Evolutionary conservation across 2,797 vertebrate genomes (phyloP), one percentile per base, ranked within the genome.

Genomic region (Melanotaenia maccullochi): DNA sequence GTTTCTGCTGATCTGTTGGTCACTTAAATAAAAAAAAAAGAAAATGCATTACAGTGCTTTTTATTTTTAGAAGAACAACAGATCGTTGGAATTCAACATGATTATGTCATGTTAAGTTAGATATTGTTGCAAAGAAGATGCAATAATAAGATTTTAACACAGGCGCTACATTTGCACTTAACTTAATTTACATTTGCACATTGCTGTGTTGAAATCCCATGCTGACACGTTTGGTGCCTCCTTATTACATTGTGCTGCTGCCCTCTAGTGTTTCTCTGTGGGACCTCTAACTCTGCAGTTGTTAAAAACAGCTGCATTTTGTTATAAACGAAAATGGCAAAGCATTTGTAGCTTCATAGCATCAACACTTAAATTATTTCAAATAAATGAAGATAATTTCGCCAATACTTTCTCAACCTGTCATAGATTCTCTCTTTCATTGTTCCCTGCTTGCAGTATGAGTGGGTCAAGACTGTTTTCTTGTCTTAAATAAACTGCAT

Each of bases 211-310:
- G 16, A 14, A 54, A 54, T 28, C 25, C 25, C 5, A 20, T 9
- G 6, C 5, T 13, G 25, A 11, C 33, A 9, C 11, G 52, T 36
- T 32, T 38, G 18, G 47, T 9, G 6, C 7, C 14, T 65, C 32
- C 40, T 54, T 6, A 11, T 58, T 40, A 47, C 3, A 38, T 40
- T 51, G 54, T 47, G 30, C 38, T 90, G 84, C 86, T 85, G 84
- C 86, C 82, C 81, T 89, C 91, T 87, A 66, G 82, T 88, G 91
- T 0, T 24, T 49, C 0, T 52, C 1, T 30, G 12, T 12, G 3
- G 38, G 25, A 84, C 81, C 51, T 81, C 66, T 22, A 61, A 40
- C 24, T 54, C 22, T 33, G 4, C 4, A 12, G 20, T 11, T 69
- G 13, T 56, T 33, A 20, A 4, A 44, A 44, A 44, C 18, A 5